Percentiles rank a stretch among this genome's conserved stretches.
Conservation (phyloP, 2,797 vertebrate genomes). For the Scomberomorus guttatus region DNA sequence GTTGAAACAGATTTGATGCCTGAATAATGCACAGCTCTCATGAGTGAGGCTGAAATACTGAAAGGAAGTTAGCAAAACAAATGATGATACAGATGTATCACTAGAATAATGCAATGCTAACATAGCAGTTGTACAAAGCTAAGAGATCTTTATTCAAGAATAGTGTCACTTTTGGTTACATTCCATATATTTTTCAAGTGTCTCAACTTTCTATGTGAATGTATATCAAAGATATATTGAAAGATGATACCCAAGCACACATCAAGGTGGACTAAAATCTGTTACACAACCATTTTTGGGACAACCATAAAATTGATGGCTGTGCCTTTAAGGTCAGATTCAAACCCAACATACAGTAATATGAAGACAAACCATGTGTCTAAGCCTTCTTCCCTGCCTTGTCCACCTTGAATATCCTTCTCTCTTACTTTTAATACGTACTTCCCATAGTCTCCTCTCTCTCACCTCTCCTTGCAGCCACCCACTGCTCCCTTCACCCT, state of each 20-base stretch:
- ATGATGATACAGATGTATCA: neutral
- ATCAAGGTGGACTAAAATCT: neutral
- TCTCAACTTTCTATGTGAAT: neutral
- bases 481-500: constrained; percentile 61
- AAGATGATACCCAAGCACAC: neutral
- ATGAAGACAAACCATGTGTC: constrained; percentile 23
- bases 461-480: constrained; percentile 54
- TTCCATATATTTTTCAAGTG: neutral
- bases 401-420: constrained; percentile 41
- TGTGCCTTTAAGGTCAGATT: constrained; percentile 22
- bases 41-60: neutral
- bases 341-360: neutral
- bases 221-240: neutral
- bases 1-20: neutral
- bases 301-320: neutral
- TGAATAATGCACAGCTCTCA: neutral
- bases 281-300: neutral
- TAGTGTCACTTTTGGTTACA: neutral
- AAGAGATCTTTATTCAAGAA: too few relatives aligned
- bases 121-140: too few relatives aligned
- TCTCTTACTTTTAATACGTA: constrained; percentile 31
- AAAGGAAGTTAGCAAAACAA: neutral
- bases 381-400: constrained; percentile 1
- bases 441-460: constrained; percentile 38
- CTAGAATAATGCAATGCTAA: neutral